These are phyloP conservation scores for Microtus pennsylvanicus DNA, from an alignment of 2,113 vertebrate species.

Conservation along the genomic window DNA sequence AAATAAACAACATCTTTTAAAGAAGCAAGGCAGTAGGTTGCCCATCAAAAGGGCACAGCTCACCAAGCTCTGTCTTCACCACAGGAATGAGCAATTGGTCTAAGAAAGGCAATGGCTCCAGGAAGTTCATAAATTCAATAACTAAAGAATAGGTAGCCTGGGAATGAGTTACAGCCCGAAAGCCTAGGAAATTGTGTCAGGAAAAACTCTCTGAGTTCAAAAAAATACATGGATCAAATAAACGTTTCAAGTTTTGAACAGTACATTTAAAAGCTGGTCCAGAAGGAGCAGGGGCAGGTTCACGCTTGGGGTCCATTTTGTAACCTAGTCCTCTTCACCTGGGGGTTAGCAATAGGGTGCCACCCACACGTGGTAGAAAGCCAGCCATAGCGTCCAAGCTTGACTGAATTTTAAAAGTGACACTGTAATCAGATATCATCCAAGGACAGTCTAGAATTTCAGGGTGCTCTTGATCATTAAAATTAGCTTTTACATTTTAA, in stretches of 20 bases:
- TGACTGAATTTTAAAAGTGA: conserved; percentile 74
- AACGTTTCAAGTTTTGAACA: conserved; percentile 21
- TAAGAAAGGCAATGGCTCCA: not conserved
- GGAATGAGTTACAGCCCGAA: conserved; percentile 44
- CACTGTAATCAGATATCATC: conserved; percentile 55
- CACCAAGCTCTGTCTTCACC: conserved; percentile 20
- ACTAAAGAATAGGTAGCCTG: conserved; percentile 4
- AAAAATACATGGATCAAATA: not conserved
- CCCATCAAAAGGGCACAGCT: conserved; percentile 24
- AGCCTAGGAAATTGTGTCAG: conserved; percentile 24
- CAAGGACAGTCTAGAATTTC: conserved; percentile 65
- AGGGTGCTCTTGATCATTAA: conserved; percentile 56
- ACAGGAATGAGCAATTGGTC: conserved; percentile 29
- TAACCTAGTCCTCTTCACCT: conserved; percentile 75
- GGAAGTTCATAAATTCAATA: conserved; percentile 61
- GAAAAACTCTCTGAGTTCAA: conserved; percentile 25
- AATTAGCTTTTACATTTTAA: conserved; percentile 53
- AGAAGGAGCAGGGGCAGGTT: not conserved
- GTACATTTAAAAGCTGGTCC: conserved; percentile 32
- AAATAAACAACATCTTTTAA: conserved; percentile 48
- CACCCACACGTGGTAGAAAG: conserved; percentile 59
- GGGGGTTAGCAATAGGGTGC: conserved; percentile 61
- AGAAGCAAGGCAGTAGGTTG: not conserved
- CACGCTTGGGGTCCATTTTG: conserved; percentile 76
- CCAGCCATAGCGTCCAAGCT: conserved; percentile 59